Conservation (phyloP, 2,888 invertebrate genomes). For the Slavum lentiscoides region DNA sequence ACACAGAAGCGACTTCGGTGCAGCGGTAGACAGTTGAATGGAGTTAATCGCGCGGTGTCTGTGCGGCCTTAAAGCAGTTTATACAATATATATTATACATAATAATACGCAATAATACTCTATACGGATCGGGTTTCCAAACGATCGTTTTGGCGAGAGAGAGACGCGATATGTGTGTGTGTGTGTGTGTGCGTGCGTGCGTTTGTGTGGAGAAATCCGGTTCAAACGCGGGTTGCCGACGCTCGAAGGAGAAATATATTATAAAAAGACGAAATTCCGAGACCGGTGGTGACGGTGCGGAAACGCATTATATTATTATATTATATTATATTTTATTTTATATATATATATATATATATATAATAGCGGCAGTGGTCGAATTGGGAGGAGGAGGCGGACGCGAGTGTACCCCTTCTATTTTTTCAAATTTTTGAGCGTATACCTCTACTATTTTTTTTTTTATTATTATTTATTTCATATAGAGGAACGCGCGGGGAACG, state of each 20-base stretch:
- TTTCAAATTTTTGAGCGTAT: no score
- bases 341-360: background rate
- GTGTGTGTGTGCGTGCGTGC: no score
- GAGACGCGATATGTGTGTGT: background rate
- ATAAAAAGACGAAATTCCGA: slow-evolving; percentile 24
- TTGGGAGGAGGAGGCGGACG: no score
- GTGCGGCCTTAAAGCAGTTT: slow-evolving; percentile 41
- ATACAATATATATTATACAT: background rate
- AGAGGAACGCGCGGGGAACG: no score
- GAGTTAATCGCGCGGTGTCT: slow-evolving; percentile 42
- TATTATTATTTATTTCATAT: no score
- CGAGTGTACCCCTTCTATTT: no score
- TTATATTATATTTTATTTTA: background rate
- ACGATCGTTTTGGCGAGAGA: slow-evolving; percentile 28
- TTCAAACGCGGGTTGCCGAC: slow-evolving; percentile 34
- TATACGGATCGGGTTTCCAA: slow-evolving; percentile 46
- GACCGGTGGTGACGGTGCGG: background rate
- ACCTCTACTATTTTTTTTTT: no score
- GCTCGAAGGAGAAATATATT: slow-evolving; percentile 1
- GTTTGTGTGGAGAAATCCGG: slow-evolving; percentile 8
- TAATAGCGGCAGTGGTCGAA: no score
- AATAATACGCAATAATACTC: slow-evolving; percentile 12
- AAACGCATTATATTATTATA: background rate
- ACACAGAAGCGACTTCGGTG: slow-evolving; percentile 24
- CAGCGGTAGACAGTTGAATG: slow-evolving; percentile 39